These are phyloP conservation scores for Lateolabrax maculatus DNA, from an alignment of 2,797 vertebrate species.

Conservation along the genomic window DNA sequence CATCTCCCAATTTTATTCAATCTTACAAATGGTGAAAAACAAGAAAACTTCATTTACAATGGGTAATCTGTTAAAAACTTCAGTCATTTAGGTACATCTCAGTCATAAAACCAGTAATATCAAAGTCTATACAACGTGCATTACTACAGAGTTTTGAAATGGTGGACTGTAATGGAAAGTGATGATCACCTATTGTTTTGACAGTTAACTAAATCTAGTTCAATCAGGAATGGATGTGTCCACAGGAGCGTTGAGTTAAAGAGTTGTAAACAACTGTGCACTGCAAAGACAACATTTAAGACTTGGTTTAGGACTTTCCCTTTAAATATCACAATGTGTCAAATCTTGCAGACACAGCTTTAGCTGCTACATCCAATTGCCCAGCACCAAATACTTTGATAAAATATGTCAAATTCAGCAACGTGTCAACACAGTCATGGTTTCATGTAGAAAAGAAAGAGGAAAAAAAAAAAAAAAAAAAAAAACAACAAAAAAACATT, in stretches of 20 bases:
- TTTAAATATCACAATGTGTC: constrained; percentile 91
- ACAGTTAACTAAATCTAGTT: constrained; percentile 93
- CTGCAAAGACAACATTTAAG: constrained; percentile 88
- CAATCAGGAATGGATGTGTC: constrained; percentile 82
- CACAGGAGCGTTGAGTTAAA: constrained; percentile 88
- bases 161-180: constrained; percentile 93
- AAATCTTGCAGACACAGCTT: constrained; percentile 88
- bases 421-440: constrained; percentile 79
- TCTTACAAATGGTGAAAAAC: constrained; percentile 99
- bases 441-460: constrained; percentile 66
- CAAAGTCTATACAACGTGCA: constrained; percentile 99
- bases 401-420: constrained; percentile 83
- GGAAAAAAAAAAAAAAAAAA: neutral
- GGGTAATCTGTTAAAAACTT: constrained; percentile 99
- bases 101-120: constrained; percentile 99
- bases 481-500: constrained; percentile 43
- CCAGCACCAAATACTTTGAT: constrained; percentile 88
- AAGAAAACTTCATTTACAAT: constrained; percentile 98
- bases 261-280: constrained; percentile 96
- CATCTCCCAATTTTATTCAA: constrained; percentile 94
- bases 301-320: constrained; percentile 88
- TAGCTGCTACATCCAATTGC: constrained; percentile 88
- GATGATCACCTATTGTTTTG: constrained; percentile 94
- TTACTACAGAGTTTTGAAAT: constrained; percentile 97
- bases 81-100: constrained; percentile 96